Percentiles rank a stretch among this genome's conserved stretches.
Evolutionary conservation across 2,888 invertebrate genomes (phyloP).

Genomic region (Bombylius discolor): DNA sequence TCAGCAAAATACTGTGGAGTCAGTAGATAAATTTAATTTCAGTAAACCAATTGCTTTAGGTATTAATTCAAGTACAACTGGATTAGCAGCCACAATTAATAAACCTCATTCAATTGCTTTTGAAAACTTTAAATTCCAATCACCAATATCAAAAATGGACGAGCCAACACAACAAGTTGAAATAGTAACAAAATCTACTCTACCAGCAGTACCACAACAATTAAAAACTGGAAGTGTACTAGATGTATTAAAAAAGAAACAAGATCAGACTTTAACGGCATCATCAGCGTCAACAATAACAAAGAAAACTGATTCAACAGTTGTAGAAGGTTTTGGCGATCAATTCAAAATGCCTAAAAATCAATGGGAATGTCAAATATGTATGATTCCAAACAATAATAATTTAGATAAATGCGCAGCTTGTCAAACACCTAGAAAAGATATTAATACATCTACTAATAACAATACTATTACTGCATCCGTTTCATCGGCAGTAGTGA

Average conservation of each 20-base stretch:
- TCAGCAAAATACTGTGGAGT: conserved; percentile 33
- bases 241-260: conserved; percentile 27
- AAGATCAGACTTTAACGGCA: not conserved
- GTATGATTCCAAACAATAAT: conserved; percentile 45
- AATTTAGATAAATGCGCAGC: conserved; percentile 40
- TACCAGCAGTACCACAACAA: conserved; percentile 18
- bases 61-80: conserved; percentile 4
- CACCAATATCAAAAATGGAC: not conserved
- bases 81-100: conserved; percentile 7
- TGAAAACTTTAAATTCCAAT: conserved; percentile 26
- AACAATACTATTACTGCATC: not conserved
- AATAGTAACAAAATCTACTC: not conserved
- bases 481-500: conserved; percentile 6
- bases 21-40: conserved; percentile 44
- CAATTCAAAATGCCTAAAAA: conserved; percentile 42
- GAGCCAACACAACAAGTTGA: not conserved
- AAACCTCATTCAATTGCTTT: conserved; percentile 12
- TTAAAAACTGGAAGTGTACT: conserved; percentile 37
- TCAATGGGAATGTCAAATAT: conserved; percentile 47
- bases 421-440: conserved; percentile 37
- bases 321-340: conserved; percentile 21
- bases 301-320: not conserved
- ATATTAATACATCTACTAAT: not conserved
- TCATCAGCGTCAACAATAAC: not conserved
- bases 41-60: conserved; percentile 40